Base-by-base conservation (phyloP, 2,888 invertebrate species). In the Rhyacophila evoluta region DNA sequence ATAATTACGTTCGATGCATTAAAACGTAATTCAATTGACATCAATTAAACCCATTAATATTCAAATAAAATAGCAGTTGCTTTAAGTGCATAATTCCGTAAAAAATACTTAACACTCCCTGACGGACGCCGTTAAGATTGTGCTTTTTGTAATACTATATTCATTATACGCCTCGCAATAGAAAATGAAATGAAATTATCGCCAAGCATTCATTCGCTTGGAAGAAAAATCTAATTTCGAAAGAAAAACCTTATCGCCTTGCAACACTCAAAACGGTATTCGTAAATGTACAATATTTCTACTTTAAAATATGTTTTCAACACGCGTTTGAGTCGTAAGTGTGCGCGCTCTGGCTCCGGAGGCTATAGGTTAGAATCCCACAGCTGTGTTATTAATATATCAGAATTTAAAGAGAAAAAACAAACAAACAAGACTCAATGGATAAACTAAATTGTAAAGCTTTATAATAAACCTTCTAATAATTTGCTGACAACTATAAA, bases 131-230 rank as follows among this genome's bases (percentile, higher is more conserved):
- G 55, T 55, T 55, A 55, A 55, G 55, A 55, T 55, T 55, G 19
- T 19, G 8, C 19, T 19, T 55, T 8, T 55, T 19, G 19, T 55
- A 55, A 8, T 33, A 33, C 6, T 33, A 4, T 33, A 4, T 55
- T 55, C 19, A 25, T 55, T 55, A 55, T 55, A 25, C 55, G 55
- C 2, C 55, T 55, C 55, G 55, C 55, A 55, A 55, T 55, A 55
- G 55, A 55, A 55, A 55, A 55, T 19, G 55, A 55, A 55, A 55
- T 55, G 5, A 55, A 55, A 55, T 55, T 55, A 55, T 55, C 19
- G 55, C 55, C 12, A 8, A 55, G 55, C 55, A 10, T 25, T 55
- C 25, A 19, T 55, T 33, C 29, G n/a, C n/a, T n/a, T n/a, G 29
- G 29, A 55, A 15, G 55, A 55, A 55, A 55, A 55, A 19, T 55